Percentiles rank a stretch among this genome's conserved stretches.
These are phyloP conservation scores for Catocala fraxini DNA, from an alignment of 2,888 invertebrate species.

Conservation along the genomic window DNA sequence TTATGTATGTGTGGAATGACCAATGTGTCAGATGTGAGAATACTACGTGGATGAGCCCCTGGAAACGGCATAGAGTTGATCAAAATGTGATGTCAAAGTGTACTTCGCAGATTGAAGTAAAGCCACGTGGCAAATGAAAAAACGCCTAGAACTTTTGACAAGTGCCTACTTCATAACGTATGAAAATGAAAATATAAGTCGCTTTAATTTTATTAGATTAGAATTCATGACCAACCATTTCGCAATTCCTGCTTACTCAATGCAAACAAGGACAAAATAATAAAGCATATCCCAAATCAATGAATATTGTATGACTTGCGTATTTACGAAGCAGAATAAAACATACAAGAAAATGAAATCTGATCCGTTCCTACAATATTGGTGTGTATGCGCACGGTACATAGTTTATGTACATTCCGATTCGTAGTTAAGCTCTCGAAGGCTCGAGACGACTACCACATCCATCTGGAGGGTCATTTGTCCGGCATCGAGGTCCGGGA, in stretches of 20 bases:
- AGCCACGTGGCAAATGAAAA: no score
- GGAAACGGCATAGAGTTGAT: background rate
- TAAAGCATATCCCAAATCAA: constrained; percentile 2
- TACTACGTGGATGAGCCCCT: constrained; percentile 57
- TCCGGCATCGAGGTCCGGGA: constrained; percentile 56
- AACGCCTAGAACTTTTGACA: no score
- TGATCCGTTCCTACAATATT: constrained; percentile 26
- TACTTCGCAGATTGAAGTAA: no score
- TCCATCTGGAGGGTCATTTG: constrained; percentile 63
- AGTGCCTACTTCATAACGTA: no score
- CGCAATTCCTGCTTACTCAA: background rate
- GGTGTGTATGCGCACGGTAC: constrained; percentile 14
- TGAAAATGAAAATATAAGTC: no score
- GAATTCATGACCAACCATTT: background rate
- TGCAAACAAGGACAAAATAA: constrained; percentile 5
- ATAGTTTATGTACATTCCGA: constrained; percentile 40
- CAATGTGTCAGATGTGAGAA: constrained; percentile 63
- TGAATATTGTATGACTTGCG: constrained; percentile 1
- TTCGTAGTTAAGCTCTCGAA: constrained; percentile 47
- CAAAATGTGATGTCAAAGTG: no score
- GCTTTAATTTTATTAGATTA: background rate
- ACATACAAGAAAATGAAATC: constrained; percentile 25
- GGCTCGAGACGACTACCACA: constrained; percentile 59
- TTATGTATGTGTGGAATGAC: constrained; percentile 76
- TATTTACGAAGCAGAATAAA: constrained; percentile 7